phyloP scores from a whole-genome alignment of 2,797 vertebrate species.

The Sciaenops ocellatus region DNA sequence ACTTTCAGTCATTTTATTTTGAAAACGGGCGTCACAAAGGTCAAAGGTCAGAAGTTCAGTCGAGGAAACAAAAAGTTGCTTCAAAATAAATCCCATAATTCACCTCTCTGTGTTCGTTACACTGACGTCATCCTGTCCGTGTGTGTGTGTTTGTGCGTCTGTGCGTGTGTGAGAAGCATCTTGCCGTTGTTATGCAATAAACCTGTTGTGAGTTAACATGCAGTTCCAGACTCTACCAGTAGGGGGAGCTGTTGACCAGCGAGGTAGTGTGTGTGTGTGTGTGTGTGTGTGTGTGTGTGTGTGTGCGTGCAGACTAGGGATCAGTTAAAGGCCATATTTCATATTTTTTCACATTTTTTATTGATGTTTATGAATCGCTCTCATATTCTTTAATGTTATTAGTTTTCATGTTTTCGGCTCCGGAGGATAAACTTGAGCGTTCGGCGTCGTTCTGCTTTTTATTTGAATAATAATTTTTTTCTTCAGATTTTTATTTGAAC shows the following conservation, averaged over 20 bases:
- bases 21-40: no score
- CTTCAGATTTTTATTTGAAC: constrained; percentile 66
- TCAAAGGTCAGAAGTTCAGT: no score
- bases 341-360: constrained; percentile 74
- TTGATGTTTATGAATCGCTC: constrained; percentile 72
- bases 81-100: not conserved
- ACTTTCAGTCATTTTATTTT: no score
- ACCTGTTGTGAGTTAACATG: constrained; percentile 46
- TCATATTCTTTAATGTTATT: constrained; percentile 64
- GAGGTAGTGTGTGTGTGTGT: constrained; percentile 19
- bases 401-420: constrained; percentile 55
- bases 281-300: constrained; percentile 4
- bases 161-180: not conserved
- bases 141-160: not conserved
- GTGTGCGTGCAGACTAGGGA: constrained; percentile 44
- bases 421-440: constrained; percentile 43
- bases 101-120: not conserved
- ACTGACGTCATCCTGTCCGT: constrained; percentile 13
- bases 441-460: constrained; percentile 60
- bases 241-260: constrained; percentile 80
- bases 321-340: constrained; percentile 81
- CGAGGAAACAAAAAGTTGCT: not conserved
- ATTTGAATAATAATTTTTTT: constrained; percentile 66
- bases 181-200: constrained; percentile 66
- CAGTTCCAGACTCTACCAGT: constrained; percentile 73